Base-by-base conservation (phyloP, 2,797 vertebrate species). In the Epinephelus coioides region DNA sequence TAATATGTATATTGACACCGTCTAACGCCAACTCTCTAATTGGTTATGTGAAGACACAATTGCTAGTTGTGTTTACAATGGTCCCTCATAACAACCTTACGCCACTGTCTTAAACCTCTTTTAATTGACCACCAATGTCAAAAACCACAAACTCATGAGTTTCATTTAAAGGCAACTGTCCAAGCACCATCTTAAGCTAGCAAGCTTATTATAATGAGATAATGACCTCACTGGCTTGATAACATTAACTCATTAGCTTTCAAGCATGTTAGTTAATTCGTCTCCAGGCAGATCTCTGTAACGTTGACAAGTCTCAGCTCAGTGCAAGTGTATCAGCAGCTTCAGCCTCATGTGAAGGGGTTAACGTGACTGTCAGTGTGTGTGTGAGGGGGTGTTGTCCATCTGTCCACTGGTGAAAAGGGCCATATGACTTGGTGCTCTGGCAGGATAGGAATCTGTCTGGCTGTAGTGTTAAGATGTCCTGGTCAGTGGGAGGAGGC, bases 361-460 rank as follows among this genome's bases (percentile, higher is more conserved):
- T 81, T 72, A 68, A 74, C 21, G 1, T 80, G 65, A 47, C 55
- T 59, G 62, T 53, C n/a, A 56, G 62, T 59, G 51, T 66, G 25
- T 34, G 30, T 34, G 34, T 34, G 34, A 30, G 62, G 67, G 46
- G 38, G 34, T 19, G 64, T 23, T 21, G 49, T 88, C 76, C 83
- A 80, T 91, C 85, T 88, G 86, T 81, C 59, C 65, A 23, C 75
- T 71, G 69, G 72, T 81, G 63, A 69, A 78, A 77, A 66, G 54
- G 63, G 71, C 79, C 44, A 51, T 67, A 49, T 79, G 71, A 79
- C 49, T 66, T 8, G 43, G 68, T 74, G 40, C 73, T 64, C 73
- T 69, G 54, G 47, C 65, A 79, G 79, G 78, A 77, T 8, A 70
- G 65, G 73, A 83, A 68, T 68, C 66, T 79, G 65, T 82, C 56